Conservation (phyloP, 2,113 vertebrate genomes). For the Balaeniceps rex region DNA sequence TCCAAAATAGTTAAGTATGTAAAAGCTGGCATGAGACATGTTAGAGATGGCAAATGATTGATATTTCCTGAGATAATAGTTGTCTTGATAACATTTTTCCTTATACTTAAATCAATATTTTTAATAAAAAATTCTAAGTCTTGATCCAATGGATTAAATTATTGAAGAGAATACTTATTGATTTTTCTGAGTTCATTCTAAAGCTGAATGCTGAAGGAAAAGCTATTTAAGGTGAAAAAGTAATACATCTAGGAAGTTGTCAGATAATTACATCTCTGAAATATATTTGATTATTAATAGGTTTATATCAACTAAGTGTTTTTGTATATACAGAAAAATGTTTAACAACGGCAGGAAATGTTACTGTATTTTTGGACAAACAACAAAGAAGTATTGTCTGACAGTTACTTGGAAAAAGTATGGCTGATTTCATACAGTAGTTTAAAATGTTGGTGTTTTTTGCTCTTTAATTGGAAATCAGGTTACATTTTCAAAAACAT, state of each 20-base stretch:
- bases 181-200: background rate
- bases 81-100: background rate
- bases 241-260: background rate
- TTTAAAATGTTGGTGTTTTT: background rate
- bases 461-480: background rate
- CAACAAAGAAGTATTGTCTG: background rate
- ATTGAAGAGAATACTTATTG: background rate
- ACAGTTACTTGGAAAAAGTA: background rate
- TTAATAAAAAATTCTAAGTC: background rate
- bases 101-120: background rate
- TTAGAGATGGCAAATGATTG: background rate
- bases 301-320: background rate
- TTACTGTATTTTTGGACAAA: background rate
- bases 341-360: background rate
- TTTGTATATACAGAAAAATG: background rate
- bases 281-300: background rate
- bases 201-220: background rate
- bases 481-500: background rate
- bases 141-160: background rate
- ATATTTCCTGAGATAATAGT: background rate
- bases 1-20: background rate
- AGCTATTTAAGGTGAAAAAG: background rate
- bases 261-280: background rate
- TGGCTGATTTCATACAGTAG: background rate
- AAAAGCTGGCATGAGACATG: background rate